Evolutionary conservation across 2,888 invertebrate species (phyloP), one percentile per base, ranked within the genome.

Genomic region (Trichacis sp.): DNA sequence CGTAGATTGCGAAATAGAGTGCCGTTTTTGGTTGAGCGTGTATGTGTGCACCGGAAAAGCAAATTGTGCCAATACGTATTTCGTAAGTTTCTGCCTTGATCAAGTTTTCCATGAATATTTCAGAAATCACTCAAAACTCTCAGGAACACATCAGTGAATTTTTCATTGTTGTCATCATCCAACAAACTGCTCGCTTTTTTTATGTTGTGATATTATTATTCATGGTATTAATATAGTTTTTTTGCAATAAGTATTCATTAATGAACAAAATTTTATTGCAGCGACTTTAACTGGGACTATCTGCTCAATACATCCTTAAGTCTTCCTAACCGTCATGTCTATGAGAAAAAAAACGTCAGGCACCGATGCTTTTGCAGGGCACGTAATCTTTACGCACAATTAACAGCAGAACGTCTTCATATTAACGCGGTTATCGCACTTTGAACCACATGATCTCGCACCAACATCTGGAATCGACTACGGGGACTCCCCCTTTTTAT

Each of bases 341-440:
- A 54, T 61, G 65, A 58, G 61, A 65, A 66, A 66, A 65, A 66
- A 57, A 49, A 48, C 58, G n/a, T 57, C 61, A 54, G 50, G 66
- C 62, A 52, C 54, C 58, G 65, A 38, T 36, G 62, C 58, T 62
- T 66, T 58, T 59, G 66, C 62, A 46, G 55, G 66, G 66, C 62
- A 59, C 55, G 66, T 67, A 62, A 66, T 59, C 66, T 64, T 48
- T 45, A 55, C 66, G 59, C 66, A 59, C 58, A 61, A 62, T 56
- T 62, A 62, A 62, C 55, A 59, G 55, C 67, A 45, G 62, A 68
- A 53, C 59, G 58, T 59, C 45, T 54, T 48, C 42, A 48, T 64
- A 66, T 66, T 64, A 69, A 66, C 49, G 66, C 69, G 58, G 66
- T 64, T 69, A 69, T 69, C 69, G 64, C 66, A 64, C 64, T 66